A percentile compares a stretch with the other conserved stretches of the same genome.
Evolutionary conservation across 1,140 invertebrate species (phyloP).

Genomic region (Trigoniulus corallinus): DNA sequence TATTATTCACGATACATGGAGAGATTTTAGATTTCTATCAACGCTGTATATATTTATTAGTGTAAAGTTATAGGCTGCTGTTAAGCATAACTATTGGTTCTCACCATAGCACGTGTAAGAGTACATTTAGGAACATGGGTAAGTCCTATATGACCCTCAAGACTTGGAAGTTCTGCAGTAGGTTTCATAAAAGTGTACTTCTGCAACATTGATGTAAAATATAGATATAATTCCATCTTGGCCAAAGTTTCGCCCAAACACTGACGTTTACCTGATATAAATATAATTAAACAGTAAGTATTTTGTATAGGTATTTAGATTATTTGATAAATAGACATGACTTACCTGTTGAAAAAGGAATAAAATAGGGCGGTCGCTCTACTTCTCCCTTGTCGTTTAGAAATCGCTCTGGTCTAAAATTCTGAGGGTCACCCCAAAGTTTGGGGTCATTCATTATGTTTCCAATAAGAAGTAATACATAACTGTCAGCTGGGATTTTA

Average conservation of each 20-base stretch:
- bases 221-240: constrained; percentile 79
- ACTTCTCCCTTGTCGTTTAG: constrained; percentile 59
- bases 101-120: too few species aligned
- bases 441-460: constrained; percentile 73
- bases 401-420: constrained; percentile 67
- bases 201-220: constrained; percentile 70
- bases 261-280: constrained; percentile 50
- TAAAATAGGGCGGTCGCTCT: constrained; percentile 65
- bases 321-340: too few species aligned
- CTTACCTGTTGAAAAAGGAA: constrained; percentile 79
- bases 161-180: not conserved
- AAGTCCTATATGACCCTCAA: not conserved
- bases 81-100: too few species aligned
- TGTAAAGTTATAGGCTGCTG: too few species aligned
- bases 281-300: too few species aligned
- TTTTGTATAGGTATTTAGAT: too few species aligned
- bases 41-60: too few species aligned
- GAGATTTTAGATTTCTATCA: too few species aligned
- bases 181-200: constrained; percentile 46
- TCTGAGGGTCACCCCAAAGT: constrained; percentile 67
- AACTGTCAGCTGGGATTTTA: constrained; percentile 56
- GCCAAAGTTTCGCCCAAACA: constrained; percentile 80
- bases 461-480: constrained; percentile 67
- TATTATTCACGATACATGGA: too few species aligned
- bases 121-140: not conserved